phyloP scores from a whole-genome alignment of 92 coral and sea anemone species.

The Umimayanthus chanpuru region DNA sequence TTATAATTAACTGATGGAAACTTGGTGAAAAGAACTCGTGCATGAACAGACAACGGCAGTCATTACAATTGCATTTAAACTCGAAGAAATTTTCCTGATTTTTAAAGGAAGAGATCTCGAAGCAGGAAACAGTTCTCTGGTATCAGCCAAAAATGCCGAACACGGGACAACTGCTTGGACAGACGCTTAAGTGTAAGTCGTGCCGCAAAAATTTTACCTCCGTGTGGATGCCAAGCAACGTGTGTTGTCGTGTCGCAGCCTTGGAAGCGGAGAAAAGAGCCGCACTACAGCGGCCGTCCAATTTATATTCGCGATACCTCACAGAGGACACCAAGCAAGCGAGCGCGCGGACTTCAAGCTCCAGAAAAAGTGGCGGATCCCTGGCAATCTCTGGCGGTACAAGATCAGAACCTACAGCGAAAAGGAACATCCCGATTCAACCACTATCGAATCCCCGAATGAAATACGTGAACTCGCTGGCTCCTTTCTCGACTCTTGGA shows the following conservation, averaged over 20 bases:
- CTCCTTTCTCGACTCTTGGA: conserved; percentile 93
- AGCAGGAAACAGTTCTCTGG: not conserved
- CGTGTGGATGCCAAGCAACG: conserved; percentile 93
- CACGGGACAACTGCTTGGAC: conserved; percentile 81
- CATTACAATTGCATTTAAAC: not conserved
- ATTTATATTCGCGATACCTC: conserved; percentile 65
- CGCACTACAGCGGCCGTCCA: conserved; percentile 50
- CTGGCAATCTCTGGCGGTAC: conserved; percentile 4
- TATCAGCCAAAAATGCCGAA: conserved; percentile 74
- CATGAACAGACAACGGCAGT: not conserved
- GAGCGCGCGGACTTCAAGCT: conserved; percentile 35
- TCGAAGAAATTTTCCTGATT: not conserved
- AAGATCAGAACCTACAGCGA: not conserved
- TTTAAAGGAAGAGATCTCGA: not conserved
- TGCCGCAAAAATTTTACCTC: conserved; percentile 85
- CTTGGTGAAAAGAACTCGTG: not conserved
- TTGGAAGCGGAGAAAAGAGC: conserved; percentile 45
- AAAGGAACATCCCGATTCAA: conserved; percentile 50
- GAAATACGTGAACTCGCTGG: conserved; percentile 80
- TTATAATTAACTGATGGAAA: conserved; percentile 1
- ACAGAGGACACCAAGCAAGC: conserved; percentile 50
- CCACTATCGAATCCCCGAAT: conserved; percentile 62
- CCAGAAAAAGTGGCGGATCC: conserved; percentile 28
- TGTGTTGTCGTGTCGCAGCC: conserved; percentile 75
- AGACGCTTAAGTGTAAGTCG: conserved; percentile 77